phyloP scores from a whole-genome alignment of 2,797 vertebrate genomes.

The Iguana delicatissima region DNA sequence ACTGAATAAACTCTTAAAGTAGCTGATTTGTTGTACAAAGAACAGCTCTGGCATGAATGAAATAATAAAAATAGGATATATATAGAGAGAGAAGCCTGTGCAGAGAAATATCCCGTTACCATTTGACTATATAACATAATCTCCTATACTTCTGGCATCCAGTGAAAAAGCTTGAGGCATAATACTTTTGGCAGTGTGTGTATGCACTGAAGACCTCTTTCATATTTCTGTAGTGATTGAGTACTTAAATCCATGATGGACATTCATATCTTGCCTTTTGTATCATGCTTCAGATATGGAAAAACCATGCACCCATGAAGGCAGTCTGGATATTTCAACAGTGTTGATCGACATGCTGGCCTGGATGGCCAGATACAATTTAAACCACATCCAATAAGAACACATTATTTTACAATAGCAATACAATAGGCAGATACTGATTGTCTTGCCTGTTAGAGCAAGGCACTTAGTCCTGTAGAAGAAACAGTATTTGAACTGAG shows the following conservation, averaged over 20 bases:
- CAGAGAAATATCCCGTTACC: background rate
- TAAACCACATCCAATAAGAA: background rate
- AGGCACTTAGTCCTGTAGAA: too few species aligned
- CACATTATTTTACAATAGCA: background rate
- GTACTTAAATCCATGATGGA: background rate
- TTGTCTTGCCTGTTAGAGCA: background rate
- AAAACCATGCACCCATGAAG: background rate
- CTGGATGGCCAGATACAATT: background rate
- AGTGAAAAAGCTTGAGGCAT: background rate
- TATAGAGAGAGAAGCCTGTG: background rate
- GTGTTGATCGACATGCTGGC: background rate
- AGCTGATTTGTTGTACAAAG: background rate
- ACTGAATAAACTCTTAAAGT: background rate
- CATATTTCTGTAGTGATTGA: background rate
- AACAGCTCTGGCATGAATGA: background rate
- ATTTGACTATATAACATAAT: background rate
- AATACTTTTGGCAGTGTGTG: background rate
- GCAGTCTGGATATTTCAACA: background rate
- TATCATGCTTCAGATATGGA: background rate
- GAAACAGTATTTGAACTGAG: too few species aligned
- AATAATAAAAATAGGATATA: background rate
- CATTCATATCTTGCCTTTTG: background rate
- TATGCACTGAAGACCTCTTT: background rate
- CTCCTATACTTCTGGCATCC: background rate
- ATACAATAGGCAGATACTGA: background rate